Evolutionary conservation across 2,888 invertebrate species (phyloP).

Genomic region (Carcina quercana): DNA sequence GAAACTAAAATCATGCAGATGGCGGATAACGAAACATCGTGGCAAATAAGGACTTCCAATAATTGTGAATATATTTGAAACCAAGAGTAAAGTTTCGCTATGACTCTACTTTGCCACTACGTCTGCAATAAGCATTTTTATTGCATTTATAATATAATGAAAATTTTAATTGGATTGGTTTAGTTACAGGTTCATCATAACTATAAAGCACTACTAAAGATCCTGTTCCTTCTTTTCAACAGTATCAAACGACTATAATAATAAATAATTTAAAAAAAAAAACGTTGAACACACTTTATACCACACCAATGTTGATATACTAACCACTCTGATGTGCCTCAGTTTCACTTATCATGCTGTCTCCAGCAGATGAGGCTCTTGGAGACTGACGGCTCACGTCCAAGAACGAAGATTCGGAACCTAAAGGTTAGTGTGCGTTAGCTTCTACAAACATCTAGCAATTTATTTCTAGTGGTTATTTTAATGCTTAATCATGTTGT

Average conservation of each 20-base stretch:
- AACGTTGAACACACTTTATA: too few species aligned
- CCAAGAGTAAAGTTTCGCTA: slow-evolving; percentile 72
- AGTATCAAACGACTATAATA: too few species aligned
- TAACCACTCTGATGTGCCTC: slow-evolving; percentile 70
- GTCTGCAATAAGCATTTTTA: slow-evolving; percentile 44
- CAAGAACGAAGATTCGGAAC: slow-evolving; percentile 66
- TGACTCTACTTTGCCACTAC: slow-evolving; percentile 73
- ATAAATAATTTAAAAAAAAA: too few species aligned
- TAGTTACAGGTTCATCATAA: too few species aligned
- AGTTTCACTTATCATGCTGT: slow-evolving; percentile 63
- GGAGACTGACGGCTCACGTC: slow-evolving; percentile 64
- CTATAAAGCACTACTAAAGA: too few species aligned
- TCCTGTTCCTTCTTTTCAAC: too few species aligned
- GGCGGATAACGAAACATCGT: slow-evolving; percentile 54
- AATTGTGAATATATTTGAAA: slow-evolving; percentile 39
- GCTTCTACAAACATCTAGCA: slow-evolving; percentile 35
- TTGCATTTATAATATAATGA: slow-evolving; percentile 11
- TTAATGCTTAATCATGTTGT: too few species aligned
- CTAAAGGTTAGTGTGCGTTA: slow-evolving; percentile 38
- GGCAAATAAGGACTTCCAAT: slow-evolving; percentile 55
- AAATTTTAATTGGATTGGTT: not conserved
- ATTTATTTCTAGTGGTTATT: too few species aligned
- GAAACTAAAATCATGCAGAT: slow-evolving; percentile 49
- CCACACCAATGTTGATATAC: slow-evolving; percentile 30
- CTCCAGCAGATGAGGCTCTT: slow-evolving; percentile 62